Percentiles rank a stretch among this genome's conserved stretches.
Evolutionary conservation across 2,113 vertebrate species (phyloP).

Genomic region (Fregetta grallaria): DNA sequence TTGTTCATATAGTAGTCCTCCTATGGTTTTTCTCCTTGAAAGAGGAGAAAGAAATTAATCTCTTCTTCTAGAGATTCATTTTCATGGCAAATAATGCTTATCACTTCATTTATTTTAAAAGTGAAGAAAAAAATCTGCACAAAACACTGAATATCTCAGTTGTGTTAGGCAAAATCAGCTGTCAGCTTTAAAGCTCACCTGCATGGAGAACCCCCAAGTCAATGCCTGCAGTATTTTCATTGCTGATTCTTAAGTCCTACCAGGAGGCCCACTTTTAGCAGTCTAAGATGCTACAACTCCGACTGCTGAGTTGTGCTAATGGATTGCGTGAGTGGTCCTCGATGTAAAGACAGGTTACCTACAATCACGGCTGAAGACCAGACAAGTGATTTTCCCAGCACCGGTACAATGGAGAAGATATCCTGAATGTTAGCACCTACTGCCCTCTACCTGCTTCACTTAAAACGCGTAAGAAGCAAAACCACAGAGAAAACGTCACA

Average conservation of each 20-base stretch:
- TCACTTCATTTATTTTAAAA: constrained; percentile 31
- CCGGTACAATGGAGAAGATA: neutral
- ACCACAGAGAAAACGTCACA: neutral
- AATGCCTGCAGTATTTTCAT: neutral
- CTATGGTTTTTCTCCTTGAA: neutral
- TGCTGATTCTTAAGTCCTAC: neutral
- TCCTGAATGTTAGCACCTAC: constrained; percentile 12
- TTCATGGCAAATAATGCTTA: constrained; percentile 17
- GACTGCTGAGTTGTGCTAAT: neutral
- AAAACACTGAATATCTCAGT: neutral
- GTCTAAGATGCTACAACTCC: neutral
- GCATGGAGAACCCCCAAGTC: neutral
- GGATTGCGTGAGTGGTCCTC: neutral
- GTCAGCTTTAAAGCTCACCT: neutral
- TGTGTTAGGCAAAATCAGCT: neutral
- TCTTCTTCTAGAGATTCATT: neutral
- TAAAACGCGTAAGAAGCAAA: neutral
- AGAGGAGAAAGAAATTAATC: neutral
- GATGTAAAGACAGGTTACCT: neutral
- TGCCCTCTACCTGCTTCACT: constrained; percentile 39
- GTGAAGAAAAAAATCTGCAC: neutral
- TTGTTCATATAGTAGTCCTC: neutral
- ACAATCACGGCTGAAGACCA: neutral
- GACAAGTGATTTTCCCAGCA: neutral
- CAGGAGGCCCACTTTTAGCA: neutral